Evolutionary conservation across 2,888 invertebrate genomes (phyloP).

Genomic region (Metacarcinus magister): DNA sequence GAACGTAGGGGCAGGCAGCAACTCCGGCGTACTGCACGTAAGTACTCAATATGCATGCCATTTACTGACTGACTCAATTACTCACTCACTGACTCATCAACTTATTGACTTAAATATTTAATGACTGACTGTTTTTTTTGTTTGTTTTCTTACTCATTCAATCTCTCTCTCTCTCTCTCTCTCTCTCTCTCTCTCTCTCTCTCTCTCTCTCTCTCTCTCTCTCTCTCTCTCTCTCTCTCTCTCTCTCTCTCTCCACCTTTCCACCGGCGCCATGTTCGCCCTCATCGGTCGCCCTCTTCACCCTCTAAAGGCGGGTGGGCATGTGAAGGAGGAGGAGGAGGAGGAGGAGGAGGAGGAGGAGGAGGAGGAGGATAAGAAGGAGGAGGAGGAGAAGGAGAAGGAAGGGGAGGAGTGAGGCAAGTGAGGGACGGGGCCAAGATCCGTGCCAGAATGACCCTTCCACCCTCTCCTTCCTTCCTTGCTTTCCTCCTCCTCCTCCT

Average conservation of each 20-base stretch:
- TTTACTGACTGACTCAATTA: background rate
- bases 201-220: background rate
- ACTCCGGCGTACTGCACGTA: slow-evolving; percentile 67
- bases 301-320: background rate
- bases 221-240: slow-evolving; percentile 32
- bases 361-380: too few relatives aligned
- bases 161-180: background rate
- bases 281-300: background rate
- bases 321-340: slow-evolving; percentile 1
- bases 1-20: slow-evolving; percentile 59
- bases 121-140: background rate
- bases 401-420: background rate
- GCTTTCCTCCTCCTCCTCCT: background rate
- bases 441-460: slow-evolving; percentile 32
- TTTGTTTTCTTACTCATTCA: background rate
- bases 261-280: background rate
- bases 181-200: background rate
- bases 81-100: background rate
- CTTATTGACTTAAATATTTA: background rate
- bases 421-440: slow-evolving; percentile 12
- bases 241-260: background rate
- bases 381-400: too few relatives aligned
- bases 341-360: slow-evolving; percentile 4
- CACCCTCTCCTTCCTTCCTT: background rate
- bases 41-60: background rate